A percentile compares a stretch with the other conserved stretches of the same genome.
phyloP scores from a whole-genome alignment of 2,113 vertebrate genomes.

The Redunca redunca region DNA sequence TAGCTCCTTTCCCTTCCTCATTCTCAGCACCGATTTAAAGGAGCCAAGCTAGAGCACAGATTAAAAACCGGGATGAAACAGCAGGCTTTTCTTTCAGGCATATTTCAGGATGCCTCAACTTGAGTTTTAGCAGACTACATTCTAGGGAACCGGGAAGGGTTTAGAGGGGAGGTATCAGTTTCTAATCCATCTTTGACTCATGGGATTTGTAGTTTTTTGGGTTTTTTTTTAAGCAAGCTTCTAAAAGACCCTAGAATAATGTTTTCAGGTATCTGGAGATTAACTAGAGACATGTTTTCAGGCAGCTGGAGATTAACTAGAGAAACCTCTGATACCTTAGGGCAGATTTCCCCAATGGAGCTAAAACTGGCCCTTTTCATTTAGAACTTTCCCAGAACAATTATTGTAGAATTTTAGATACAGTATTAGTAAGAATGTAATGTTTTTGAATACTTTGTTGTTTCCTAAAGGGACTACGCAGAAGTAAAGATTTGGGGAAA shows the following conservation, averaged over 20 bases:
- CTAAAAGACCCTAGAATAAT: neutral
- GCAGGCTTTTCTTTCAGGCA: constrained; percentile 19
- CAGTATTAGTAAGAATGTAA: neutral
- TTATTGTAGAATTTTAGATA: neutral
- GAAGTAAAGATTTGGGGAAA: neutral
- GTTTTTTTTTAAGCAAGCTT: neutral
- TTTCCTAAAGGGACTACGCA: neutral
- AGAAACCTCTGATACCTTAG: neutral
- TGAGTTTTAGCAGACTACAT: neutral
- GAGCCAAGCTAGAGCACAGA: neutral
- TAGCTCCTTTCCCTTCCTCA: neutral
- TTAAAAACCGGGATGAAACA: fast-evolving
- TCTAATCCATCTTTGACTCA: neutral
- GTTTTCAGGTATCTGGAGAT: neutral
- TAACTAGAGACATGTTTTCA: neutral
- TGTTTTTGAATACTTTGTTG: neutral
- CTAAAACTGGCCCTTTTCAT: neutral
- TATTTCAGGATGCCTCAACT: neutral
- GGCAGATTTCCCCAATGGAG: neutral
- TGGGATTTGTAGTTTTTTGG: constrained; percentile 57
- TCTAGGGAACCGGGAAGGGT: neutral
- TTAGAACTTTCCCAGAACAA: neutral
- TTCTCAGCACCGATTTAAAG: constrained; percentile 68
- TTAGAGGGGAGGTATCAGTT: neutral
- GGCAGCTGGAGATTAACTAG: neutral